A percentile compares a stretch with the other conserved stretches of the same genome.
These are phyloP conservation scores for Dexiosoma caninum DNA, from an alignment of 2,888 invertebrate species.

Conservation along the genomic window DNA sequence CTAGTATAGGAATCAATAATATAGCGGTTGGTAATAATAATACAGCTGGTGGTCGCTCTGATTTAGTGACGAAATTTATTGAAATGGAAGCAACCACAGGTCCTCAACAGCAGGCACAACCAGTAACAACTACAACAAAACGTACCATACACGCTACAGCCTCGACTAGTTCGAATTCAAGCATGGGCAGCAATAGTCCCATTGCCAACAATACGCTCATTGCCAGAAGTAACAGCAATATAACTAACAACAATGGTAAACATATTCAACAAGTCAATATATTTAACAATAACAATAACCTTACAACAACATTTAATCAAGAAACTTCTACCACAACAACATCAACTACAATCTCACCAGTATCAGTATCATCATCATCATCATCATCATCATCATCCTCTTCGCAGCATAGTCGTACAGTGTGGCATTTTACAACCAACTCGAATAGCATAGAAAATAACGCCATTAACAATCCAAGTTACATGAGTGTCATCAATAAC, in stretches of 20 bases:
- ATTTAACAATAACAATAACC: slow-evolving; percentile 46
- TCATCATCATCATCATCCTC: slow-evolving; percentile 64
- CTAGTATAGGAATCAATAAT: slow-evolving; percentile 61
- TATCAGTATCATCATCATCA: slow-evolving; percentile 17
- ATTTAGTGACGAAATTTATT: slow-evolving; percentile 71
- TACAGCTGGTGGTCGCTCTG: slow-evolving; percentile 63
- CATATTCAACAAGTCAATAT: slow-evolving; percentile 63
- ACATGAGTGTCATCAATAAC: slow-evolving; percentile 76
- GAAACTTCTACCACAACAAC: slow-evolving; percentile 62
- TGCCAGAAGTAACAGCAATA: slow-evolving; percentile 61
- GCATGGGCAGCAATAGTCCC: slow-evolving; percentile 68
- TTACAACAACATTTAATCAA: slow-evolving; percentile 63
- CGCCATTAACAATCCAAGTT: slow-evolving; percentile 77
- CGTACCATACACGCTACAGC: slow-evolving; percentile 60
- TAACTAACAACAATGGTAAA: slow-evolving; percentile 64
- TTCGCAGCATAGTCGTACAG: slow-evolving; percentile 73
- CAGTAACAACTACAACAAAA: slow-evolving; percentile 52
- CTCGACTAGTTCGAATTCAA: slow-evolving; percentile 64
- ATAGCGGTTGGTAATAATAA: neutral
- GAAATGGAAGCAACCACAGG: slow-evolving; percentile 68
- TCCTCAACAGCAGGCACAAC: slow-evolving; percentile 36
- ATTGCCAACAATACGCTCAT: slow-evolving; percentile 61
- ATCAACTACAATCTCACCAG: slow-evolving; percentile 24
- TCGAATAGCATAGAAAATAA: slow-evolving; percentile 71
- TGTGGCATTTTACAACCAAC: slow-evolving; percentile 74